Conservation (phyloP, 2,888 invertebrate genomes). For the Hyalella azteca region DNA sequence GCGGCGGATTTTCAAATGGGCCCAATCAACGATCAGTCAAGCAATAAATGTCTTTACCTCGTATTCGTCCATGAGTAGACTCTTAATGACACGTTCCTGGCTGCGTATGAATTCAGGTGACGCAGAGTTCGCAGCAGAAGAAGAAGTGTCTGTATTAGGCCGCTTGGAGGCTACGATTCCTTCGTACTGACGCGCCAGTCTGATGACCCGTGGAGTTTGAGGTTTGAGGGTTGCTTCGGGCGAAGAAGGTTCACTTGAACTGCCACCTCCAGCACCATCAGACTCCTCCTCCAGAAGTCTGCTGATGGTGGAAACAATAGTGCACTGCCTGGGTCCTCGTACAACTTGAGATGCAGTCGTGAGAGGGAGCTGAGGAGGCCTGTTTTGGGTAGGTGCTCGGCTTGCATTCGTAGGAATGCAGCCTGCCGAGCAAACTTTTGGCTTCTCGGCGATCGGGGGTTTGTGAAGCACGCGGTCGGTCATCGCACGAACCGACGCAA, state of each 20-base stretch:
- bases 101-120: constrained; percentile 10
- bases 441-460: constrained; percentile 57
- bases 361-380: constrained; percentile 18
- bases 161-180: constrained; percentile 37
- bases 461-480: constrained; percentile 48
- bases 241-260: constrained; percentile 52
- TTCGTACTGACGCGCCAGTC: constrained; percentile 50
- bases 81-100: constrained; percentile 24
- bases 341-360: constrained; percentile 19
- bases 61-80: constrained; percentile 47
- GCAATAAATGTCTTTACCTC: too few species aligned
- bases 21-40: too few species aligned
- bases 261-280: constrained; percentile 48
- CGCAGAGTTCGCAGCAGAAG: background rate
- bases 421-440: constrained; percentile 31
- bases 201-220: constrained; percentile 53
- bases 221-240: constrained; percentile 55
- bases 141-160: background rate
- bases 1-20: too few species aligned
- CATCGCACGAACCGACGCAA: constrained; percentile 18
- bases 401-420: background rate
- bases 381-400: too few species aligned
- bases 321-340: constrained; percentile 48
- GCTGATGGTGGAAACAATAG: constrained; percentile 55
- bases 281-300: constrained; percentile 54